Conservation (phyloP, 1,140 invertebrate genomes). For the Achroia grisella region DNA sequence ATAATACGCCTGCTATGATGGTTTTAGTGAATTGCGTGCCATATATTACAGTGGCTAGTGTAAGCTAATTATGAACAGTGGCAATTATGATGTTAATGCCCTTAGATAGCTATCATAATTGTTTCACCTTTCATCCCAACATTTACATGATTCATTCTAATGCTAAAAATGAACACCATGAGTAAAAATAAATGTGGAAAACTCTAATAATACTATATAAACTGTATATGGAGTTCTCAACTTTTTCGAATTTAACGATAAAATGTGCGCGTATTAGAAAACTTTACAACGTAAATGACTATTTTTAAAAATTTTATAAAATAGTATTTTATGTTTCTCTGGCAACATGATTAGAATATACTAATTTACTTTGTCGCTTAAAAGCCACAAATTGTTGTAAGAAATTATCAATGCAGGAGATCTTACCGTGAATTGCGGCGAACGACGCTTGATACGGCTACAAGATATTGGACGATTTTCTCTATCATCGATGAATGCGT, state of each 20-base stretch:
- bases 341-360: background rate
- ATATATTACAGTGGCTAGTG: constrained; percentile 15
- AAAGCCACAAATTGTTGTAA: constrained; percentile 11
- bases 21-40: constrained; percentile 20
- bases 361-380: constrained; percentile 3
- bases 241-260: no score
- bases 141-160: constrained; percentile 22
- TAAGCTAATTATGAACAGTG: constrained; percentile 28
- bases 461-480: constrained; percentile 21
- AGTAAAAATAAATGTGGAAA: no score
- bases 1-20: constrained; percentile 16
- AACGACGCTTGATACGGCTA: constrained; percentile 18
- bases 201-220: no score
- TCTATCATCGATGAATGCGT: constrained; percentile 19
- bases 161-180: background rate
- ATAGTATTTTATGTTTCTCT: no score
- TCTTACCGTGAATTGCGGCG: constrained; percentile 14
- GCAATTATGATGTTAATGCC: constrained; percentile 43
- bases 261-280: no score
- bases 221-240: no score
- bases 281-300: no score
- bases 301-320: no score
- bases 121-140: constrained; percentile 23
- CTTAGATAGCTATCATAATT: constrained; percentile 39
- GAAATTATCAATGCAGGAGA: constrained; percentile 15